Percentiles rank a stretch among this genome's conserved stretches.
These are phyloP conservation scores for Spilogale gracilis DNA, from an alignment of 2,113 vertebrate species.

Conservation along the genomic window DNA sequence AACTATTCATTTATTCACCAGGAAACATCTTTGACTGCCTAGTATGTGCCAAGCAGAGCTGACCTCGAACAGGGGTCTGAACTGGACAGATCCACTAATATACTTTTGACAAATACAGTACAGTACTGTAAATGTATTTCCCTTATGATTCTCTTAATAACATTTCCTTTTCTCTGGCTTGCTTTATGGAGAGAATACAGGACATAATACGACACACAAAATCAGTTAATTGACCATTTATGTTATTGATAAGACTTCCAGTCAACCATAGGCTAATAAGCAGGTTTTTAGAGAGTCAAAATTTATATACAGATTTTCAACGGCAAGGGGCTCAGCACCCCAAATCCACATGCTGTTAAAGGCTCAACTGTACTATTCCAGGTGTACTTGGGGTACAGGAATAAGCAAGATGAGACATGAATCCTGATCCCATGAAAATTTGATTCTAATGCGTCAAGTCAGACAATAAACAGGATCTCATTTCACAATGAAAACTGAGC, in stretches of 20 bases:
- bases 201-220: neutral
- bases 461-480: neutral
- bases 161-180: neutral
- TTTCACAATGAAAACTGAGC: constrained; percentile 55
- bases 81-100: neutral
- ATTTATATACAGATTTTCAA: neutral
- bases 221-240: neutral
- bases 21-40: neutral
- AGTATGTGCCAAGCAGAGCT: neutral
- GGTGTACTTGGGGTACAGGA: neutral
- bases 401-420: neutral
- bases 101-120: neutral
- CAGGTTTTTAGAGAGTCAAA: neutral
- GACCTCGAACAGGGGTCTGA: neutral
- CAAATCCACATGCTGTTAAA: neutral
- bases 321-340: accelerated
- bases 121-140: neutral
- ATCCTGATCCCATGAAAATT: neutral
- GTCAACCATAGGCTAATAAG: neutral
- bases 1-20: neutral
- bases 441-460: neutral
- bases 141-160: neutral
- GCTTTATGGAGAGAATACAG: neutral
- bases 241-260: neutral
- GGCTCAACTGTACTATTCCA: neutral